Base-by-base conservation (phyloP, 2,113 vertebrate species). In the Cranoglanis bouderius region DNA sequence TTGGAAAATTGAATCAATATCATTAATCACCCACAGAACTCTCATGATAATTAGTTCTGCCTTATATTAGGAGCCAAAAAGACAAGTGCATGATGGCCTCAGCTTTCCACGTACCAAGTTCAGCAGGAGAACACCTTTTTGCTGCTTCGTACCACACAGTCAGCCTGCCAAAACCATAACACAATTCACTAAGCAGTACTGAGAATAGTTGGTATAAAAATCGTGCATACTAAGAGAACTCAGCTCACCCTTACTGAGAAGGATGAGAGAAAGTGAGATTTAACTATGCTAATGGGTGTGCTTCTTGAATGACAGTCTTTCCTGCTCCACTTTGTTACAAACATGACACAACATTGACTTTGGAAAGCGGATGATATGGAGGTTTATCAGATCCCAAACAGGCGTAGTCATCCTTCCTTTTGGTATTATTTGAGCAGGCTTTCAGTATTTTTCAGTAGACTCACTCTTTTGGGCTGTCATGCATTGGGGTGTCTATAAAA, bases 1-100 rank as follows among this genome's bases (percentile, higher is more conserved):
- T 94, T 93, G 94, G 94, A 94, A 95, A 95, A 94, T 92, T 93
- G 91, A 95, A 95, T 95, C 94, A 95, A 96, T 95, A 94, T 95
- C 94, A 96, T 96, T 95, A 96, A 96, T 96, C 95, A 96, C 90
- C 82, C 89, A 70, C 92, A 94, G 93, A 94, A 95, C 94, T 95
- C 92, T 93, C 90, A 93, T 92, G 94, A 94, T 96, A 94, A 94
- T 93, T 92, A 91, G 93, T 92, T 94, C 94, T 96, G 95, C 92
- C 95, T 95, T 95, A 92, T 90, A 96, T 95, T 95, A 95, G 87
- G 55, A 88, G 82, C 88, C 26, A 35, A 91, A 92, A 85, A 88
- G 91, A 94, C 92, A 93, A 90, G 87, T 92, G 90, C 91, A 83
- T 29, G 63, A 88, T 83, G 92, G 91, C 93, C 92, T 93, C 89